These are phyloP conservation scores for Dendroctonus ponderosae DNA, from an alignment of 1,140 invertebrate genomes.

Conservation along the genomic window DNA sequence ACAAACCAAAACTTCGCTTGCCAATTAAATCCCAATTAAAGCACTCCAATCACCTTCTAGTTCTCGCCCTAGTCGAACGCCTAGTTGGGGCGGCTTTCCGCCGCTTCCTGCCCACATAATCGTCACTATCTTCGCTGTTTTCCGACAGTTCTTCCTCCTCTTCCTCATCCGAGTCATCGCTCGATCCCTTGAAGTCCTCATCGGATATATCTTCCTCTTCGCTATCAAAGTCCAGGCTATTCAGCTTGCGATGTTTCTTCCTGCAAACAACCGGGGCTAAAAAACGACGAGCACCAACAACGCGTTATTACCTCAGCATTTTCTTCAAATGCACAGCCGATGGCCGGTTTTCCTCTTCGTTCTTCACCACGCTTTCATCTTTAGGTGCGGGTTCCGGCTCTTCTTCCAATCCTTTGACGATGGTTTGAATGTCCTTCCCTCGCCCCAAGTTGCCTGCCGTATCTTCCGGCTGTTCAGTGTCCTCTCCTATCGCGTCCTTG, in stretches of 20 bases:
- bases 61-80: slow-evolving; percentile 59
- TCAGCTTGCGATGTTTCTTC: slow-evolving; percentile 73
- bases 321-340: slow-evolving; percentile 19
- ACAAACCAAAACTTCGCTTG: no score
- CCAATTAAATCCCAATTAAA: background rate
- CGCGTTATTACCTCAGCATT: slow-evolving; percentile 17
- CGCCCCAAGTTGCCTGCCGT: slow-evolving; percentile 55
- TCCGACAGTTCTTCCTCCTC: slow-evolving; percentile 60
- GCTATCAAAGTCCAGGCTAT: slow-evolving; percentile 77
- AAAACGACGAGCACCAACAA: no score
- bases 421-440: slow-evolving; percentile 87
- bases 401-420: slow-evolving; percentile 78
- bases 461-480: slow-evolving; percentile 27
- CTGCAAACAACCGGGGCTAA: slow-evolving; percentile 35
- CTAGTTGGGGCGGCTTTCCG: slow-evolving; percentile 53
- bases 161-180: slow-evolving; percentile 40
- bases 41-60: slow-evolving; percentile 20
- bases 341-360: slow-evolving; percentile 21
- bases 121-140: slow-evolving; percentile 60
- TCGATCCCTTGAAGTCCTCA: slow-evolving; percentile 79
- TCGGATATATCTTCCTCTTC: slow-evolving; percentile 78
- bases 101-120: slow-evolving; percentile 52
- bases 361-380: slow-evolving; percentile 51
- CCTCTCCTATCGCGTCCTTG: slow-evolving; percentile 80
- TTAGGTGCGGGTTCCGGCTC: slow-evolving; percentile 51